Evolutionary conservation across 2,113 vertebrate species (phyloP), one percentile per base, ranked within the genome.

Genomic region (Micronycteris hirsuta): DNA sequence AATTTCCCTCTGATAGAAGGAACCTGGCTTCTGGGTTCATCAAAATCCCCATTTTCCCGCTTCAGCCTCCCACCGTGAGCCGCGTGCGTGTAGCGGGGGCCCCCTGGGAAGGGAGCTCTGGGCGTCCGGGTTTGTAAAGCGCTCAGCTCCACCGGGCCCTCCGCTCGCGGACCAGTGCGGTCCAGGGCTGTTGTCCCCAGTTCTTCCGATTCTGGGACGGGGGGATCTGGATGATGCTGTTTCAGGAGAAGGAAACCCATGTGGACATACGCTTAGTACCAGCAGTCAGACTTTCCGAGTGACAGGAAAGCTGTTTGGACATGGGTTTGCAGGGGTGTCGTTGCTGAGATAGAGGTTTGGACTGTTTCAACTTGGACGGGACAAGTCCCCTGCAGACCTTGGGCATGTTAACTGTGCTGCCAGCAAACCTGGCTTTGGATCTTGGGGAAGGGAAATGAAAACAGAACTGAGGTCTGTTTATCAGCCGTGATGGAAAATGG

Each of bases 241-340:
- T 89, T 83, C 86, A 61, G 49, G 89, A 68, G 67, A 70, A 82
- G 71, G 67, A 63, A 86, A n/a, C 38, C 73, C 7, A 17, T 56
- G 3, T 7, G 11, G 43, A 89, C 65, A 83, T 14, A 6, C 3
- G 24, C n/a, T 14, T 3, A 6, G 8, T 14, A 2, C 11, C 9
- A 7, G 17, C 0, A 6, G 9, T 5, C 10, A 4, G 24, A 33
- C 5, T 4, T 24, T 0, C 4, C 15, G 0, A 0, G 9, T 5
- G 2, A 2, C 5, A 38, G 54, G n/a, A 17, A 17, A 4, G 11
- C 15, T 4, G 4, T 43, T 3, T 16, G 4, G 68, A 43, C 49
- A 8, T 28, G 28, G 41, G 2, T 20, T 22, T 38, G 45, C 52
- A 4, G 14, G 19, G 15, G 10, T 3, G 26, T 12, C 22, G 2